Percentiles rank a stretch among this genome's conserved stretches.
Conservation (phyloP, 2,797 vertebrate species). For the Sebastolobus alascanus region DNA sequence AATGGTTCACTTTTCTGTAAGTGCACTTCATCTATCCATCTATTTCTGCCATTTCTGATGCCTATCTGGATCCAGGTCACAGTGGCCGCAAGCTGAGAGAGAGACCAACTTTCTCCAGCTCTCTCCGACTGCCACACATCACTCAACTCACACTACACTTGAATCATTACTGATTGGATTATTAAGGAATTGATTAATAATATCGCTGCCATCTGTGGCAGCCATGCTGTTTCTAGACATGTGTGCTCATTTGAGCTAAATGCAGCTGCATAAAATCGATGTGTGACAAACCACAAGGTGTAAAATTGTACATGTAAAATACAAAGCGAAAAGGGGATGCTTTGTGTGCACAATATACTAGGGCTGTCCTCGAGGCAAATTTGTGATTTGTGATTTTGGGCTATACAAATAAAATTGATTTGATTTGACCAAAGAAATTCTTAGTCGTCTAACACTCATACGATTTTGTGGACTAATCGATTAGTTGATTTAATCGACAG, state of each 20-base stretch:
- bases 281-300: slow-evolving; percentile 1
- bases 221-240: not conserved
- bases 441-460: too few species aligned
- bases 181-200: slow-evolving; percentile 13
- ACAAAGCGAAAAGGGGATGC: not conserved
- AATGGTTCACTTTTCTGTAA: not conserved
- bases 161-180: not conserved
- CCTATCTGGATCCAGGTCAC: not conserved
- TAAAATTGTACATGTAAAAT: slow-evolving; percentile 6
- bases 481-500: not conserved
- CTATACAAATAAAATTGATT: too few species aligned
- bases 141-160: not conserved
- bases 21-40: not conserved
- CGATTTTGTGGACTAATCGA: too few species aligned
- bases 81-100: not conserved
- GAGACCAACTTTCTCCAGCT: not conserved
- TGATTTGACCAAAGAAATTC: too few species aligned
- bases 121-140: not conserved
- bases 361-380: too few species aligned
- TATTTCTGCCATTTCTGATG: not conserved
- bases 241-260: slow-evolving; percentile 10
- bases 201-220: not conserved
- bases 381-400: too few species aligned
- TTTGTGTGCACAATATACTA: not conserved
- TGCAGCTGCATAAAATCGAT: not conserved